Conservation (phyloP, 2,888 invertebrate species). For the Drosophila tripunctata region DNA sequence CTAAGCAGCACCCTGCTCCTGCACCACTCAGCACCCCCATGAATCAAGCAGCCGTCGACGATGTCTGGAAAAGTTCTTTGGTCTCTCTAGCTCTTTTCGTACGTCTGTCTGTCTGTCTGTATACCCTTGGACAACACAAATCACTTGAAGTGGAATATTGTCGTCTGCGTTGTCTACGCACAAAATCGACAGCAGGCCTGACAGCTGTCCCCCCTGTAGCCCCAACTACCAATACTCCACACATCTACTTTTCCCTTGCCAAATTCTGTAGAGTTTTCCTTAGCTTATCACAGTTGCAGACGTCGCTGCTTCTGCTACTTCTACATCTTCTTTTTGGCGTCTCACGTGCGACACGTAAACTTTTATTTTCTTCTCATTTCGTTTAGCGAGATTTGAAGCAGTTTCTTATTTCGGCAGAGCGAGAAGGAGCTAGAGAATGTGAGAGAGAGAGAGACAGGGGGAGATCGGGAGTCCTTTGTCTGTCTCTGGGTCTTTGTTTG, state of each 20-base stretch:
- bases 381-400: slow-evolving; percentile 55
- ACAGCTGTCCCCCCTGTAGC: slow-evolving; percentile 1
- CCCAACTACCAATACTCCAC: rapidly evolving
- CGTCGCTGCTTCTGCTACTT: background rate
- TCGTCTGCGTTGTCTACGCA: slow-evolving; percentile 71
- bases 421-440: background rate
- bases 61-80: slow-evolving; percentile 65
- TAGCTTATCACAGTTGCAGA: slow-evolving; percentile 15
- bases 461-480: slow-evolving; percentile 40
- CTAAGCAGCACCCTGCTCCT: too few relatives aligned
- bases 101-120: background rate
- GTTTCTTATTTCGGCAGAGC: slow-evolving; percentile 35
- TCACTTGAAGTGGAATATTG: slow-evolving; percentile 71
- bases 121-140: slow-evolving; percentile 63
- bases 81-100: slow-evolving; percentile 2
- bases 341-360: slow-evolving; percentile 61
- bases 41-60: slow-evolving; percentile 37
- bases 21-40: slow-evolving; percentile 4
- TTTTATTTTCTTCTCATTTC: slow-evolving; percentile 55
- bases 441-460: background rate
- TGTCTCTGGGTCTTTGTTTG: slow-evolving; percentile 72
- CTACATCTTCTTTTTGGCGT: background rate
- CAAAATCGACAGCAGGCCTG: slow-evolving; percentile 52
- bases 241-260: background rate
- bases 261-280: background rate